Evolutionary conservation across 2,797 vertebrate genomes (phyloP).

Genomic region (Ctenopoma kingsleyae): DNA sequence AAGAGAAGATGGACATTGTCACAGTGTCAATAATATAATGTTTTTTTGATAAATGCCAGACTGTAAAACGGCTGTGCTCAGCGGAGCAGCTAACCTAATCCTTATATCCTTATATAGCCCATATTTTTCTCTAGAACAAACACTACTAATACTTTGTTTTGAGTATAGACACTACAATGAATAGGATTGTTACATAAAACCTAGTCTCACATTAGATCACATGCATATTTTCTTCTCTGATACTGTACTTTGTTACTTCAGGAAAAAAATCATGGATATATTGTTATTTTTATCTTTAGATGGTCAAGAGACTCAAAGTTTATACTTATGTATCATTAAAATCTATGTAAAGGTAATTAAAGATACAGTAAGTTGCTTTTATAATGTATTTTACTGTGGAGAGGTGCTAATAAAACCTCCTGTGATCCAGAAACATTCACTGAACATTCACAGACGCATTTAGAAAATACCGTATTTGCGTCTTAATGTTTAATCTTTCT

Average conservation of each 20-base stretch:
- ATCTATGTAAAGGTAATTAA: too few relatives aligned
- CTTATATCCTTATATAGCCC: not conserved
- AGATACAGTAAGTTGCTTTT: too few relatives aligned
- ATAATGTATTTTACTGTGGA: too few relatives aligned
- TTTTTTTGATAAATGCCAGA: not conserved
- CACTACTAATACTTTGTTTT: not conserved
- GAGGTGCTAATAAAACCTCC: too few relatives aligned
- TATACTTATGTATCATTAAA: too few relatives aligned
- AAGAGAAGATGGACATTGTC: constrained; percentile 13
- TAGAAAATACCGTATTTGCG: too few relatives aligned
- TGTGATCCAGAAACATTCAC: too few relatives aligned
- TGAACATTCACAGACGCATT: too few relatives aligned
- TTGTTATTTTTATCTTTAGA: too few relatives aligned
- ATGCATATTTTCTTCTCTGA: not conserved
- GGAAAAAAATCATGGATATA: too few relatives aligned
- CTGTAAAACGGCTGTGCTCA: constrained; percentile 6
- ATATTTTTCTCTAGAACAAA: not conserved
- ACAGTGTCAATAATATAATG: not conserved
- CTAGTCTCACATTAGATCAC: not conserved
- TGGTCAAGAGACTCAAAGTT: too few relatives aligned
- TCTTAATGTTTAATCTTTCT: too few relatives aligned
- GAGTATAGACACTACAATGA: not conserved
- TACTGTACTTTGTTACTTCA: not conserved
- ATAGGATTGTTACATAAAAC: not conserved
- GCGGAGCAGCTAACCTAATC: not conserved